Evolutionary conservation across 2,113 vertebrate genomes (phyloP), one percentile per base, ranked within the genome.

Genomic region (Litocranius walleri): DNA sequence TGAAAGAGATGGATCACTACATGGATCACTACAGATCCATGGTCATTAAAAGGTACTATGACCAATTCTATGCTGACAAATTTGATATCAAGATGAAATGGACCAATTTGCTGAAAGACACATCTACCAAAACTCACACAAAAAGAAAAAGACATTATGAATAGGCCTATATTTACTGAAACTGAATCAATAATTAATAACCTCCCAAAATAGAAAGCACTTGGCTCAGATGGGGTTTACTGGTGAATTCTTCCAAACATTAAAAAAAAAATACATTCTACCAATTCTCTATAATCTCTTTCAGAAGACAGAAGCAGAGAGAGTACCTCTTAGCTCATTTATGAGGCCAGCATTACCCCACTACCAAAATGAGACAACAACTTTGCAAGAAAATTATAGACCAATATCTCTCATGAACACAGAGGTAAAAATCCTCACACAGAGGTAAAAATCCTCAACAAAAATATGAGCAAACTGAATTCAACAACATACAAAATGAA

Each of bases 11-110:
- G 30, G n/a, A 62, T 81, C 74, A 78, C 40, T 29, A 40, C 74
- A 78, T 29, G 74, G 2, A 52, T 52, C 52, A 92, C 15, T 86
- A 90, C 0, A 23, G 85, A 56, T 81, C 13, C 8, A 90, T 5
- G 12, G 52, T 86, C 57, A 62, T 80, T 92, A 94, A 80, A 78
- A 61, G 13, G 45, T 52, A 93, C 15, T 50, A 64, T 57, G 54
- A 96, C 77, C 64, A 86, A 95, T 56, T 91, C 21, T 94, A 64
- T n/a, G 15, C 1, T 29, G 21, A 54, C 23, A 91, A 57, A 91
- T 95, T 61, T 77, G 77, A 74, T 89, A 90, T 86, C 45, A 54
- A 93, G 17, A 80, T 88, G 17, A 96, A 96, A 83, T 48, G 43
- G 56, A 61, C 7, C 27, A 84, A 83, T 88, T 57, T n/a, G 16